Base-by-base conservation (phyloP, 2,888 invertebrate species). In the Troides aeacus region DNA sequence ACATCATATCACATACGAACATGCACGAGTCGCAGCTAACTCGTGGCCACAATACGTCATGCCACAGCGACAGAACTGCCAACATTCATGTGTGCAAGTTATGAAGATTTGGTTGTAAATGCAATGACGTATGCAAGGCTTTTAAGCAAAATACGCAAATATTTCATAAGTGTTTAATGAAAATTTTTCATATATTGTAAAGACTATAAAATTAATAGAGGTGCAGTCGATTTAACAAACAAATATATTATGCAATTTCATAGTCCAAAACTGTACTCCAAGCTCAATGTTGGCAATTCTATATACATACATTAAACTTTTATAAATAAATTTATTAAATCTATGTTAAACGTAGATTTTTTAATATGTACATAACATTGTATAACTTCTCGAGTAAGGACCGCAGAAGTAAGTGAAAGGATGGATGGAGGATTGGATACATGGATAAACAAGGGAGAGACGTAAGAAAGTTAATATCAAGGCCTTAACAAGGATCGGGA, bases 61-160 rank as follows among this genome's bases (percentile, higher is more conserved):
- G 61, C 70, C 57, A 64, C 67, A 70, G 36, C 42, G 57, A 60
- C 67, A 61, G 60, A 46, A 57, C 67, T 67, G 64, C 67, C 70
- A 67, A 70, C 61, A 66, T 53, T 18, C n/a, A 46, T 58, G 56
- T 42, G 42, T 21, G 60, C 17, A 53, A 15, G 7, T 39, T 17
- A n/a, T 17, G 53, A 18, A 53, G 57, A 57, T 57, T 21, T 21
- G 57, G 21, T 18, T 2, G 18, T 15, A 50, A 50, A 50, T 50
- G 50, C 50, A 50, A 50, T 50, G 50, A 62, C 63, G 39, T 39
- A 36, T 36, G 36, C 30, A 30, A 53, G 8, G 56, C 23, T 59
- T 58, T 17, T 46, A 30, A 23, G 46, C 39, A 39, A 39, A 39
- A 39, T 39, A 39, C 39, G 10, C 7, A 39, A 8, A 10, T 39